Conservation (phyloP, 2,113 vertebrate species). For the Calyptomena viridis region DNA sequence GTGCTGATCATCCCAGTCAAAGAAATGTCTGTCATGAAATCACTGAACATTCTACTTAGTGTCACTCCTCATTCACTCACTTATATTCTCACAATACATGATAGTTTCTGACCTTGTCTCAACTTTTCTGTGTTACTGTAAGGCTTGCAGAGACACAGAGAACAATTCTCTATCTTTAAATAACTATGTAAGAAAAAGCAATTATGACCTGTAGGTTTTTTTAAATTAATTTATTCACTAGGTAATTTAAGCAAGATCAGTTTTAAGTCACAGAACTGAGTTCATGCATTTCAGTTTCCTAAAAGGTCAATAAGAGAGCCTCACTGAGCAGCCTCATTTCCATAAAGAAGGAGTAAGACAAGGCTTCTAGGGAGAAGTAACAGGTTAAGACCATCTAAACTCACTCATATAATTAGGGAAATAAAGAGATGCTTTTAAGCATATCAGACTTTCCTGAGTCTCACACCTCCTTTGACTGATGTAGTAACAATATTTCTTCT, state of each 20-base stretch:
- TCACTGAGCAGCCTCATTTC: neutral
- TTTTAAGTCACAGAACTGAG: neutral
- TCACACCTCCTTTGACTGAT: neutral
- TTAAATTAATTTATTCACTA: neutral
- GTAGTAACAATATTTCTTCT: neutral
- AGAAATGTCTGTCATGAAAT: neutral
- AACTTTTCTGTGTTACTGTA: neutral
- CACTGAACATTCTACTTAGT: neutral
- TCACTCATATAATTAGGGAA: neutral
- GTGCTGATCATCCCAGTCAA: neutral
- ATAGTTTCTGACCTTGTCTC: neutral
- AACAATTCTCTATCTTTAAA: neutral
- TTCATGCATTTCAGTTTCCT: neutral
- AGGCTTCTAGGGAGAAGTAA: neutral
- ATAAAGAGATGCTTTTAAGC: neutral
- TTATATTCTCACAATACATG: neutral
- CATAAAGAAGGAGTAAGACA: neutral
- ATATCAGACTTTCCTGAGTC: neutral
- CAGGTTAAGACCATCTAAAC: neutral
- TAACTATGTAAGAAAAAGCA: neutral
- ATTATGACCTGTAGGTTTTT: neutral
- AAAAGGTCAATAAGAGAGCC: neutral
- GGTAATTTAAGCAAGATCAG: neutral
- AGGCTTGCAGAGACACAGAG: neutral
- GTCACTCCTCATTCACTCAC: neutral